Percentiles rank a stretch among this genome's conserved stretches.
phyloP scores from a whole-genome alignment of 2,113 vertebrate genomes.

The Lagopus muta region DNA sequence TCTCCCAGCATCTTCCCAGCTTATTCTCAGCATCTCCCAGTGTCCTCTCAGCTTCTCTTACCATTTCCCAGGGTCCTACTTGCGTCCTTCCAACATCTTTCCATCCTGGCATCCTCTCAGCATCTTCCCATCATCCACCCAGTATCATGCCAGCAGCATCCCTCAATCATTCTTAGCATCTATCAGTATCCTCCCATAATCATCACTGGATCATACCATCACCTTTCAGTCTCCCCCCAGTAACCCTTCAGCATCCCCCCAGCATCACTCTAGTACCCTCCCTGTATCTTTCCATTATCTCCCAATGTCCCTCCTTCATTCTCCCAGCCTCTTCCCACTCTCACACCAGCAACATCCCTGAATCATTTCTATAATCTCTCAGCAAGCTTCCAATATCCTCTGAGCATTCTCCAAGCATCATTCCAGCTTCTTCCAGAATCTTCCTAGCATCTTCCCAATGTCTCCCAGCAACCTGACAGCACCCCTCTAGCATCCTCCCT shows the following conservation, averaged over 20 bases:
- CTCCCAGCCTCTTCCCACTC: too few relatives aligned
- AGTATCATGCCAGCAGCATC: background rate
- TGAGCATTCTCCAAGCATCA: too few relatives aligned
- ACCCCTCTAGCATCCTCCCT: background rate
- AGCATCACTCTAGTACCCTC: background rate
- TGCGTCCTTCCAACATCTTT: background rate
- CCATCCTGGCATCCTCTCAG: background rate
- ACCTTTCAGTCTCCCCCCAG: background rate
- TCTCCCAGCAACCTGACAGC: background rate
- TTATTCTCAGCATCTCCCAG: background rate
- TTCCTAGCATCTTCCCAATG: background rate
- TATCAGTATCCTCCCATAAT: background rate
- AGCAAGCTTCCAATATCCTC: too few relatives aligned
- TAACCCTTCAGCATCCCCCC: background rate
- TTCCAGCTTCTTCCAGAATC: background rate
- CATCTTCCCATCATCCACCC: background rate
- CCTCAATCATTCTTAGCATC: too few relatives aligned
- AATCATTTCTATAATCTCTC: too few relatives aligned
- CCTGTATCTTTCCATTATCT: background rate
- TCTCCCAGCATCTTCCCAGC: background rate
- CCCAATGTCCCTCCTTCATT: too few relatives aligned
- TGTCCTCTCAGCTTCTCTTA: background rate
- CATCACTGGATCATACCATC: background rate
- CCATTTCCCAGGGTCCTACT: background rate
- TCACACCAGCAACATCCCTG: too few relatives aligned